Evolutionary conservation across 1,140 invertebrate genomes (phyloP), one percentile per base, ranked within the genome.

Genomic region (Drosophila santomea): DNA sequence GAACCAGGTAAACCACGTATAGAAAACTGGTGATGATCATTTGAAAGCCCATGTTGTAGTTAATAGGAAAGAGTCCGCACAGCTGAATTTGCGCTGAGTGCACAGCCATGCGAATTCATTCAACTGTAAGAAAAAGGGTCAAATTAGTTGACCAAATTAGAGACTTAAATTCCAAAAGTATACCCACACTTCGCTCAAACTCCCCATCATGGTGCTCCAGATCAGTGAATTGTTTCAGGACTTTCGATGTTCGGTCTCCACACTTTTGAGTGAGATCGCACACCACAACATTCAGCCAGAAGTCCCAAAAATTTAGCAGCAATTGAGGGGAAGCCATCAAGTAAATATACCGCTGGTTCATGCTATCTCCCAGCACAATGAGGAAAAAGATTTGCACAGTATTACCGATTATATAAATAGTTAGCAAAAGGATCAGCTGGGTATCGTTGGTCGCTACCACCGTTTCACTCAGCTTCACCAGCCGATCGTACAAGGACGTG

Each of bases 1-100:
- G 81, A 12, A 79, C 51, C 11, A 85, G 55, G 41, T 62, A 80
- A 15, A 85, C 8, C 15, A 78, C 25, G 38, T 78, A 80, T 1
- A 74, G 7, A 4, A 77, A 25, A 23, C 44, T 62, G n/a, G 67
- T 64, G 1, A 74, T 58, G 12, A 74, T 20, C 56, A 77, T 59
- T 1, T 48, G 52, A 17, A 74, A 85, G 8, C 81, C 81, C 59
- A 63, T 74, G 1, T 44, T 55, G 36, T 81, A 72, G 23, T 86
- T 61, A 0, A 85, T 20, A 17, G 61, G n/a, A 23, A 81, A 75
- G 3, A 85, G 15, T 4, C 74, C 74, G 32, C 38, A 86, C 7
- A 71, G 20, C 7, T 52, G 54, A 39, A 52, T 1, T 80, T 76
- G 12, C 38, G 17, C 35, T 81, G 64, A 15, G 38, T 60, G 61